phyloP scores from a whole-genome alignment of 2,113 vertebrate species.

The Dromiciops gliroides region DNA sequence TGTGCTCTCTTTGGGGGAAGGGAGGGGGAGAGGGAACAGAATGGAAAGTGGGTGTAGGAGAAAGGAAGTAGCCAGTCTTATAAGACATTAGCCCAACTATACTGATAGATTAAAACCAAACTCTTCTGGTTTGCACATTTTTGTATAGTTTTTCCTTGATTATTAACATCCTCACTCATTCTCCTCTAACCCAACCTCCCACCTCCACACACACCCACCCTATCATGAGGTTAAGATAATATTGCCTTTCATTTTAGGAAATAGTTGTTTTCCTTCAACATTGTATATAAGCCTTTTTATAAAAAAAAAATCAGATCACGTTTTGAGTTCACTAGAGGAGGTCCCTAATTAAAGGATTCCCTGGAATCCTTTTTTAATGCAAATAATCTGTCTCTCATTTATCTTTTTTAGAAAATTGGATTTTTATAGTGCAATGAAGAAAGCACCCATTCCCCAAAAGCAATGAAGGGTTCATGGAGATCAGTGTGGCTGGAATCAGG shows the following conservation, averaged over 20 bases:
- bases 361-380: constrained; percentile 48
- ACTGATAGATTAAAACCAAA: not conserved
- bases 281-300: constrained; percentile 13
- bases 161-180: not conserved
- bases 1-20: not conserved
- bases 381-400: constrained; percentile 21
- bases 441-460: constrained; percentile 2
- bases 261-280: not conserved
- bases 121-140: constrained; percentile 1
- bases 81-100: not conserved
- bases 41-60: not conserved
- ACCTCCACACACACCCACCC: not conserved
- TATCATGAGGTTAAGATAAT: not conserved
- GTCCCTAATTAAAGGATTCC: constrained; percentile 8
- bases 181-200: not conserved
- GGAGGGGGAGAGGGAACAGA: not conserved
- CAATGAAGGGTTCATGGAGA: constrained; percentile 6
- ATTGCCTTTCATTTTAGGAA: constrained; percentile 49
- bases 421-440: constrained; percentile 49
- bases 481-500: not conserved
- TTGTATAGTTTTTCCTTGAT: not conserved
- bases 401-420: constrained; percentile 23
- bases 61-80: not conserved
- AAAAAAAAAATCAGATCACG: constrained; percentile 11
- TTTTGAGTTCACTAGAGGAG: not conserved